A percentile compares a stretch with the other conserved stretches of the same genome.
Conservation (phyloP, 2,888 invertebrate genomes). For the Hirtodrosophila cameraria region DNA sequence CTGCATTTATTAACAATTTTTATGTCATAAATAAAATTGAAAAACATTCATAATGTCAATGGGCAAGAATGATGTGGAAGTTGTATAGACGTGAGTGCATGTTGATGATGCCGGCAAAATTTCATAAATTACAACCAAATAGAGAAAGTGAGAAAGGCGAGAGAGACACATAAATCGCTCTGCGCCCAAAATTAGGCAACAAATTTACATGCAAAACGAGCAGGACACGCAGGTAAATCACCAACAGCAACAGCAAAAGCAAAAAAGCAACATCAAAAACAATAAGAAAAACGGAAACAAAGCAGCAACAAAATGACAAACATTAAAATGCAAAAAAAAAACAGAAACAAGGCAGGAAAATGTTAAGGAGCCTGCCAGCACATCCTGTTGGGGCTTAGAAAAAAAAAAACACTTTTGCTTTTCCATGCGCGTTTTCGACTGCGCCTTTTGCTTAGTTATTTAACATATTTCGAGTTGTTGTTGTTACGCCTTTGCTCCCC, state of each 20-base stretch:
- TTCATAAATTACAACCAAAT: slow-evolving; percentile 50
- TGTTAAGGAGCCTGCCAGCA: slow-evolving; percentile 15
- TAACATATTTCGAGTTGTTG: slow-evolving; percentile 58
- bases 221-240: slow-evolving; percentile 65
- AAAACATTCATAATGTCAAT: slow-evolving; percentile 74
- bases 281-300: slow-evolving; percentile 38
- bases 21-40: slow-evolving; percentile 74
- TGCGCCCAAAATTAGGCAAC: slow-evolving; percentile 67
- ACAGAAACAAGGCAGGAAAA: slow-evolving; percentile 12
- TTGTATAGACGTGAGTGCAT: slow-evolving; percentile 57
- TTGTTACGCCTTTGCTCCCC: too few species aligned
- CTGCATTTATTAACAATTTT: slow-evolving; percentile 78
- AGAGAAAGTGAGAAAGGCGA: background rate
- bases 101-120: slow-evolving; percentile 47
- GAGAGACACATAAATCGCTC: slow-evolving; percentile 54
- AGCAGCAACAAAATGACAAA: slow-evolving; percentile 48
- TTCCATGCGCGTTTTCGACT: slow-evolving; percentile 49
- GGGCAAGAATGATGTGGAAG: slow-evolving; percentile 11
- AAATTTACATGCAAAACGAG: slow-evolving; percentile 68
- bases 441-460: slow-evolving; percentile 56
- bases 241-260: slow-evolving; percentile 30
- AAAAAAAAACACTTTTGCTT: slow-evolving; percentile 66
- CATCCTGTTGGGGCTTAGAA: slow-evolving; percentile 10
- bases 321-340: slow-evolving; percentile 39
- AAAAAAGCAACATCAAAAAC: slow-evolving; percentile 24